Evolutionary conservation across 2,797 vertebrate species (phyloP).

Genomic region (Decapterus maruadsi): DNA sequence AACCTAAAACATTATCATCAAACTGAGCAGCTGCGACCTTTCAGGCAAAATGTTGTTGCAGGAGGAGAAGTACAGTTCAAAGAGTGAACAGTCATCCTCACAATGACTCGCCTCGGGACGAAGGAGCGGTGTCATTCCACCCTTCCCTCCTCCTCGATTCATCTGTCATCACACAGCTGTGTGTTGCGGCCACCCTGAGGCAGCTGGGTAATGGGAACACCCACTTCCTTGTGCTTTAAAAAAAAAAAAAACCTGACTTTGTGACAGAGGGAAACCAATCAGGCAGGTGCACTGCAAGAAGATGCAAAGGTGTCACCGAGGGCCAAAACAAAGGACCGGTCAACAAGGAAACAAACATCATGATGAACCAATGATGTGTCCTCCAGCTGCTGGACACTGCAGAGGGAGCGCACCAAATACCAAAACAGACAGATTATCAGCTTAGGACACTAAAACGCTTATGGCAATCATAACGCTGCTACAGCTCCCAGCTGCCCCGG

Average conservation of each 20-base stretch:
- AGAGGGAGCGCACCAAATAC: constrained; percentile 58
- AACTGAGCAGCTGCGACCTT: constrained; percentile 3
- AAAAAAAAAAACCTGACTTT: constrained; percentile 24
- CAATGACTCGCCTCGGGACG: constrained; percentile 8
- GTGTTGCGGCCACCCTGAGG: constrained; percentile 43
- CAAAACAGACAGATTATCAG: constrained; percentile 80
- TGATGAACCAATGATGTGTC: constrained; percentile 41
- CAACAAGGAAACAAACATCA: constrained; percentile 45
- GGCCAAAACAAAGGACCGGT: constrained; percentile 3
- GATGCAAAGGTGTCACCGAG: not conserved
- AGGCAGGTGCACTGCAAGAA: not conserved
- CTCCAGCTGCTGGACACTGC: constrained; percentile 63
- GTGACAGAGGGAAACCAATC: constrained; percentile 18
- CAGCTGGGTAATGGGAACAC: constrained; percentile 54
- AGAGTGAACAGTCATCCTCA: constrained; percentile 29
- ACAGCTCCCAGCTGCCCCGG: constrained; percentile 56
- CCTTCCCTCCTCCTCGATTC: constrained; percentile 13
- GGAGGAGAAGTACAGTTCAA: constrained; percentile 39
- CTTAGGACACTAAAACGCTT: constrained; percentile 77
- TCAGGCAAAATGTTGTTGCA: constrained; percentile 21
- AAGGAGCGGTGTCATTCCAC: constrained; percentile 4
- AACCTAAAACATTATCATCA: not conserved
- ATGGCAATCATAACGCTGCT: constrained; percentile 43
- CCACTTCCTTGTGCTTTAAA: constrained; percentile 19
- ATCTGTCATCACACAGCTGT: constrained; percentile 63